Evolutionary conservation across 2,797 vertebrate genomes (phyloP).

Genomic region (Fistularia commersonii): DNA sequence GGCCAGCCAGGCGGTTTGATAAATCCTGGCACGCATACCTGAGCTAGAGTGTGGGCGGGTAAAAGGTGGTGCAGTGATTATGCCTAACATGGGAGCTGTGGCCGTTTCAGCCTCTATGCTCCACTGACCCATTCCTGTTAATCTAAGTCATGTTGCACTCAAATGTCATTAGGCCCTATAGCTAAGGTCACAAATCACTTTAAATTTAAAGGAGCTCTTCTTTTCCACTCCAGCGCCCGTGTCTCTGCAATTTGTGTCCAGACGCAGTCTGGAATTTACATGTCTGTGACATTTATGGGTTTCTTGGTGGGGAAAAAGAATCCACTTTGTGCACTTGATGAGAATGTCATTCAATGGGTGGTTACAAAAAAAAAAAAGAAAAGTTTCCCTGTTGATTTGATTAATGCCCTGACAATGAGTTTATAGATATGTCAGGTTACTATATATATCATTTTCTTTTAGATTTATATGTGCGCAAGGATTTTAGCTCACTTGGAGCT

Average conservation of each 20-base stretch:
- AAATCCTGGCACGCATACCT: slow-evolving; percentile 30
- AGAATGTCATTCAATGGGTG: too few relatives aligned
- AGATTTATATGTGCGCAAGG: background rate
- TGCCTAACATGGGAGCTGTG: slow-evolving; percentile 43
- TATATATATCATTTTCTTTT: slow-evolving; percentile 3
- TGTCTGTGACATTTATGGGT: slow-evolving; percentile 13
- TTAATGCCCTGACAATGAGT: background rate
- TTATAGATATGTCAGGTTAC: background rate
- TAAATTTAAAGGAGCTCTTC: slow-evolving; percentile 38
- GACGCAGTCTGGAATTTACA: slow-evolving; percentile 21
- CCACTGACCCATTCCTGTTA: slow-evolving; percentile 52
- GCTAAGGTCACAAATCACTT: slow-evolving; percentile 48
- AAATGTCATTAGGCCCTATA: slow-evolving; percentile 60
- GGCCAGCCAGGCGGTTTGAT: slow-evolving; percentile 43
- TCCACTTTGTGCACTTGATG: slow-evolving; percentile 3
- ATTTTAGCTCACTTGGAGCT: slow-evolving; percentile 2
- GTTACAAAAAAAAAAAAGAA: too few relatives aligned
- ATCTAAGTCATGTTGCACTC: slow-evolving; percentile 60
- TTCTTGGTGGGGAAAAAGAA: background rate
- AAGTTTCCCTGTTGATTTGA: background rate
- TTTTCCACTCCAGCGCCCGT: slow-evolving; percentile 21
- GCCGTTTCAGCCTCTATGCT: slow-evolving; percentile 25
- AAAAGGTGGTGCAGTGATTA: slow-evolving; percentile 41
- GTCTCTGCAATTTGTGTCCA: slow-evolving; percentile 41
- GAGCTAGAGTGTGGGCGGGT: slow-evolving; percentile 30